Evolutionary conservation across 2,888 invertebrate genomes (phyloP), one percentile per base, ranked within the genome.

Genomic region (Drosophila anomelani): DNA sequence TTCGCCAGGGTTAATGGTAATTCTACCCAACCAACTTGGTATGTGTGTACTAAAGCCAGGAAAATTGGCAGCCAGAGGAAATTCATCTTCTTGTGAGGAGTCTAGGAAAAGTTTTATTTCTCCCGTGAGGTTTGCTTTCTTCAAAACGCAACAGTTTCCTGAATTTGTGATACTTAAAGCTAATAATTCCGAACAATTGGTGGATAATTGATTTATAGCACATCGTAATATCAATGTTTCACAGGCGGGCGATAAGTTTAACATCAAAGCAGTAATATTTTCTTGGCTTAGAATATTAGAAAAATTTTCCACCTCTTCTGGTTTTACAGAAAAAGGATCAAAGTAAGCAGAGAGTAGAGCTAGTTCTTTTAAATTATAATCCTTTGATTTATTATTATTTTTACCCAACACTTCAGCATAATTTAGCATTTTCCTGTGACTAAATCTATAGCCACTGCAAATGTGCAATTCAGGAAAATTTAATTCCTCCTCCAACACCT

Each of bases 381-480:
- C 60, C 0, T 54, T 6, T 0, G 75, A 56, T 17, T 74, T 46
- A 23, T 68, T 74, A 8, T 29, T 32, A 0, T 2, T 5, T 8
- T n/a, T 10, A 1, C 72, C 73, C 76, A 91, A 58, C n/a, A 81
- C 62, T 36, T 59, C 34, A 0, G 84, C 78, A 56, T 29, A 84
- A 56, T 29, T 62, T 17, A 0, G 80, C 77, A 62, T 81, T 85
- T 10, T 61, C 23, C 20, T 69, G 36, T 34, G 89, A 66, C 91
- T 91, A 38, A 91, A 69, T 29, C 91, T 89, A 43, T 91, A 90
- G 6, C 68, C 74, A 59, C 85, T 88, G 62, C 91, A 91, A 36
- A 91, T 72, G 3, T 77, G 79, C 3, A 91, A 15, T 1, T 82
- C 68, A 0, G 92, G 90, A 59, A 90, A 84, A 1, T 80, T 72